Evolutionary conservation across 53 echinoderm and acorn worm genomes (phyloP).

Genomic region (Glandiceps talaboti): DNA sequence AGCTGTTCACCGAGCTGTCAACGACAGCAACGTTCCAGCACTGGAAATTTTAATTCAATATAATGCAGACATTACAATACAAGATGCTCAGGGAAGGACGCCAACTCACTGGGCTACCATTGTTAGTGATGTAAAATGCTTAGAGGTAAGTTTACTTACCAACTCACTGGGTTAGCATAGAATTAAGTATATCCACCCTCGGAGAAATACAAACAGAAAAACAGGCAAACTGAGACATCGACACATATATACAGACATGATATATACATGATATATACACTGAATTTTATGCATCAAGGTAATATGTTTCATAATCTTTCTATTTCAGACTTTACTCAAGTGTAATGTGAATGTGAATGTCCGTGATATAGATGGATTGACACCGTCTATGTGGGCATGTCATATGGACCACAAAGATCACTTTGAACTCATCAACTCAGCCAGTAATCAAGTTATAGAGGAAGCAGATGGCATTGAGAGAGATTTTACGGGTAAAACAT

Average conservation of each 20-base stretch:
- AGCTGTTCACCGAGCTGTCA: constrained; percentile 40
- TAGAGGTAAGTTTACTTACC: constrained; percentile 42
- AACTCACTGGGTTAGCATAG: too few species aligned
- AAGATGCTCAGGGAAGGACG: constrained; percentile 48
- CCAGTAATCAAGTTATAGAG: constrained; percentile 16
- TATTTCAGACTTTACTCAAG: constrained; percentile 10
- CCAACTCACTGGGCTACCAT: constrained; percentile 66
- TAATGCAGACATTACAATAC: constrained; percentile 25
- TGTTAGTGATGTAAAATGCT: constrained; percentile 34
- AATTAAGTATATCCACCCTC: too few species aligned
- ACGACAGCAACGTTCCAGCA: constrained; percentile 41
- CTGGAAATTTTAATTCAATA: constrained; percentile 40
- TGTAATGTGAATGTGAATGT: constrained; percentile 30
- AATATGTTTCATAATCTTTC: too few species aligned
- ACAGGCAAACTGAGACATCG: too few species aligned
- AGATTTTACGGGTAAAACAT: constrained; percentile 52
- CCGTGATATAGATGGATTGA: constrained; percentile 57
- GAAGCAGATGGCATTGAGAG: constrained; percentile 71
- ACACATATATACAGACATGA: too few species aligned
- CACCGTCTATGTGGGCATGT: constrained; percentile 90
- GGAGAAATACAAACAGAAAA: too few species aligned
- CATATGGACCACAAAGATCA: constrained; percentile 57
- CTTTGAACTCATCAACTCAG: constrained; percentile 44
- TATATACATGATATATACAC: too few species aligned
- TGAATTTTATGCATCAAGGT: too few species aligned